Conservation (phyloP, 2,888 invertebrate species). For the Sphaerophoria taeniata region DNA sequence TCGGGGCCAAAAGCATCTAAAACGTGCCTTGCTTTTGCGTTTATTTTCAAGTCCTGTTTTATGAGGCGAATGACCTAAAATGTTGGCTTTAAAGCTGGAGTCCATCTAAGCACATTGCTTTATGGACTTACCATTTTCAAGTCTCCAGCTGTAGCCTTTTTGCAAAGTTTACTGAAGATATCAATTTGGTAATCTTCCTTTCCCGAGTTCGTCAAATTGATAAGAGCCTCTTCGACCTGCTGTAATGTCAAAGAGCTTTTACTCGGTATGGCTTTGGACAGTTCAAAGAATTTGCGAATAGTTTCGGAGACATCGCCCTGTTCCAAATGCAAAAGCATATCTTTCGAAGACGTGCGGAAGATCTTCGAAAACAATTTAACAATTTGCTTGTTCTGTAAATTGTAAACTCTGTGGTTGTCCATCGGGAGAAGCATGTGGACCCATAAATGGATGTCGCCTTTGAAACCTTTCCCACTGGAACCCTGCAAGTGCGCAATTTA, state of each 20-base stretch:
- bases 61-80: constrained; percentile 89
- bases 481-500: constrained; percentile 79
- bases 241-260: constrained; percentile 89
- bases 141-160: constrained; percentile 91
- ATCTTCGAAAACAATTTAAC: constrained; percentile 94
- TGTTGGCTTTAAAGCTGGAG: background rate
- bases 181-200: constrained; percentile 94
- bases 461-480: constrained; percentile 86
- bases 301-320: constrained; percentile 96
- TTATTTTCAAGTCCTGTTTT: constrained; percentile 95
- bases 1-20: constrained; percentile 93
- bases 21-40: constrained; percentile 96
- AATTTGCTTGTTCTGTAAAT: constrained; percentile 95
- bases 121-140: constrained; percentile 86
- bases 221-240: constrained; percentile 90
- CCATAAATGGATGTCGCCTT: constrained; percentile 91
- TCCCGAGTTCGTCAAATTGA: constrained; percentile 89
- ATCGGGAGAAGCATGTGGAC: constrained; percentile 92
- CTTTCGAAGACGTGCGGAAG: constrained; percentile 88
- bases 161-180: constrained; percentile 89
- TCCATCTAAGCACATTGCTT: background rate
- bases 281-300: constrained; percentile 89
- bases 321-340: constrained; percentile 94
- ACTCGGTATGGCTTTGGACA: constrained; percentile 86
- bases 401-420: constrained; percentile 93